phyloP scores from a whole-genome alignment of 2,888 invertebrate genomes.

The Polydrusus pterygomalis region DNA sequence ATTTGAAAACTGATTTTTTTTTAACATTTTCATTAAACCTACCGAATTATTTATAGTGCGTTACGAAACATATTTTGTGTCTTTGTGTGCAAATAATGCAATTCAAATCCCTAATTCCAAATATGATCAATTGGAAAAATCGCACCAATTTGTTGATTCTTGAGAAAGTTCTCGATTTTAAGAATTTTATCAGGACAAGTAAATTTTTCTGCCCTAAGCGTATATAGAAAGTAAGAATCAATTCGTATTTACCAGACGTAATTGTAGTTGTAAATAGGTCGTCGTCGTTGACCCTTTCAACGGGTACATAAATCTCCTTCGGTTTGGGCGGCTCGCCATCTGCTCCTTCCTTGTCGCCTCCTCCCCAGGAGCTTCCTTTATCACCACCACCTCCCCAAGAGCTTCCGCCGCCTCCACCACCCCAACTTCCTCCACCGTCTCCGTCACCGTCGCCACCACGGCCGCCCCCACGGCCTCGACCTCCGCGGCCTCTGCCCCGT shows the following conservation, averaged over 20 bases:
- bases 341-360: constrained; percentile 51
- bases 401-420: constrained; percentile 59
- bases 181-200: too few relatives aligned
- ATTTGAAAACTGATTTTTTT: too few relatives aligned
- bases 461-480: constrained; percentile 59
- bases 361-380: constrained; percentile 64
- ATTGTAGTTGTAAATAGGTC: constrained; percentile 78
- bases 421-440: constrained; percentile 50
- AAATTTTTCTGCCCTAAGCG: too few relatives aligned
- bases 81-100: too few relatives aligned
- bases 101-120: too few relatives aligned
- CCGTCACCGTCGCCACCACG: constrained; percentile 49
- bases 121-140: too few relatives aligned
- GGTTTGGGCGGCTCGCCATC: constrained; percentile 74
- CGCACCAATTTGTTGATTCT: too few relatives aligned
- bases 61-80: too few relatives aligned
- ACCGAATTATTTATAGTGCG: too few relatives aligned
- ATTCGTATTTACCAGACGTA: constrained; percentile 55
- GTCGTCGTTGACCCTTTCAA: constrained; percentile 82
- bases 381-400: constrained; percentile 61
- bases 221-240: neutral
- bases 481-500: constrained; percentile 56
- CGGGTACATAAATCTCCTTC: constrained; percentile 82
- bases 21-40: too few relatives aligned
- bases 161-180: too few relatives aligned